A percentile compares a stretch with the other conserved stretches of the same genome.
Evolutionary conservation across 2,113 vertebrate species (phyloP).

Genomic region (Chloroceryle aenea): DNA sequence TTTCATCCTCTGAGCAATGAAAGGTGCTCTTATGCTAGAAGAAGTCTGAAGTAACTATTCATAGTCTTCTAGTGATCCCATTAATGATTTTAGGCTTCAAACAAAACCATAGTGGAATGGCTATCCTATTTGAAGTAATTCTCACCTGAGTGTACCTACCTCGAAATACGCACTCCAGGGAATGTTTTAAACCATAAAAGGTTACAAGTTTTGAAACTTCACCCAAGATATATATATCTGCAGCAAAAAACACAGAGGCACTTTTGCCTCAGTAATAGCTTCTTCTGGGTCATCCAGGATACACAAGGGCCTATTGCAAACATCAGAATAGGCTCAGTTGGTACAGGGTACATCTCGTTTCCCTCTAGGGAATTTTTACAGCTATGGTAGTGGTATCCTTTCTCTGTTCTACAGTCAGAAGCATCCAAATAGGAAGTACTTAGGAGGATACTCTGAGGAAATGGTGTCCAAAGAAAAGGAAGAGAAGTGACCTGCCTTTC

Average conservation of each 20-base stretch:
- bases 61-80: background rate
- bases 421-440: background rate
- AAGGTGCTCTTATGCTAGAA: background rate
- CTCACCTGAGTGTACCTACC: background rate
- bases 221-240: background rate
- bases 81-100: background rate
- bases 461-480: background rate
- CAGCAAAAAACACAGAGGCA: background rate
- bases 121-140: background rate
- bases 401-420: background rate
- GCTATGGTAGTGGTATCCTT: background rate
- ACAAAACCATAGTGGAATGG: background rate
- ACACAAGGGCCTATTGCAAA: background rate
- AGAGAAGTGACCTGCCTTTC: background rate
- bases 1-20: background rate
- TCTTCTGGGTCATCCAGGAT: conserved; percentile 1
- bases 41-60: background rate
- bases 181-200: background rate
- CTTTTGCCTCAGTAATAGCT: background rate
- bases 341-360: background rate
- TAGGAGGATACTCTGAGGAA: background rate
- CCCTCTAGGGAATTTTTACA: background rate
- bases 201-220: background rate
- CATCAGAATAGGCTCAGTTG: background rate
- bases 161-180: background rate